A percentile compares a stretch with the other conserved stretches of the same genome.
Conservation (phyloP, 2,113 vertebrate species). For the Hoplias malabaricus region DNA sequence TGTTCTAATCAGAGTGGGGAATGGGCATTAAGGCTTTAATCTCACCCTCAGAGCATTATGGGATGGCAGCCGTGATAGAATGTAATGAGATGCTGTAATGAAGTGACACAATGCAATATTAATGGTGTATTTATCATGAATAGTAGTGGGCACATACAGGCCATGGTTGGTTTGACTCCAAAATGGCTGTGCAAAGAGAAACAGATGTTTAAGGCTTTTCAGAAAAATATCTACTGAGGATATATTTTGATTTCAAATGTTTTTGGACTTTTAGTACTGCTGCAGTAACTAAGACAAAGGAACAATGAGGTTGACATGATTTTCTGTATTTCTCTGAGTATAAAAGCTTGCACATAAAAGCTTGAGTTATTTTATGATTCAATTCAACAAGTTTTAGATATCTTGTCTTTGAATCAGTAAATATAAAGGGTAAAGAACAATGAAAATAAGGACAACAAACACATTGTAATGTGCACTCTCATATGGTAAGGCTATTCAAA, state of each 20-base stretch:
- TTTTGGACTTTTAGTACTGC: background rate
- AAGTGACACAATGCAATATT: conserved; percentile 70
- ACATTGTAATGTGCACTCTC: too few species aligned
- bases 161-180: conserved; percentile 3
- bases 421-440: too few species aligned
- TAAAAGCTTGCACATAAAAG: too few species aligned
- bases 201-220: background rate
- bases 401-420: too few species aligned
- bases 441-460: too few species aligned
- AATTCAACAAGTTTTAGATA: too few species aligned
- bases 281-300: background rate
- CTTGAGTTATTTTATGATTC: too few species aligned
- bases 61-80: conserved; percentile 57
- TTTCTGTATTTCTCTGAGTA: too few species aligned
- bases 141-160: conserved; percentile 41
- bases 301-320: too few species aligned
- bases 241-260: too few species aligned
- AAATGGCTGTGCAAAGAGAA: background rate
- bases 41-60: conserved; percentile 54
- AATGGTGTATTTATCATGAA: conserved; percentile 57
- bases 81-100: conserved; percentile 67
- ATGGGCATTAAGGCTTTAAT: conserved; percentile 65
- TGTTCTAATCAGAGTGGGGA: conserved; percentile 68
- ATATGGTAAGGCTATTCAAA: too few species aligned
- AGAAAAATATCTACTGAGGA: background rate